A percentile compares a stretch with the other conserved stretches of the same genome.
phyloP scores from a whole-genome alignment of 2,888 invertebrate species.

The Meghimatium bilineatum region DNA sequence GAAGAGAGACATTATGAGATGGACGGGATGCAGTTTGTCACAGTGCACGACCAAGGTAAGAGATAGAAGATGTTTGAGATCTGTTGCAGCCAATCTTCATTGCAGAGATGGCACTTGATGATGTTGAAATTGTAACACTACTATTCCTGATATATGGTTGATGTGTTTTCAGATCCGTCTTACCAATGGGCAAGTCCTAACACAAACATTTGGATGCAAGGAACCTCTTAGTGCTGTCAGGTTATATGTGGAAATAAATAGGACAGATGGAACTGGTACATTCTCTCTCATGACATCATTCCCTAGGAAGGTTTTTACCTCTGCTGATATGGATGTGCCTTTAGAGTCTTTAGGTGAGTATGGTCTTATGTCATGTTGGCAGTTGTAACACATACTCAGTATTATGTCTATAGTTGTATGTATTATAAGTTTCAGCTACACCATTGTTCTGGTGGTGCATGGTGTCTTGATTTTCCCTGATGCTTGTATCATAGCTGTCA shows the following conservation, averaged over 20 bases:
- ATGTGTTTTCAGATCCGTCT: slow-evolving; percentile 83
- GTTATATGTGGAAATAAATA: slow-evolving; percentile 90
- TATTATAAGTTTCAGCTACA: too few species aligned
- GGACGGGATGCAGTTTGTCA: too few species aligned
- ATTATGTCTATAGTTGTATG: too few species aligned
- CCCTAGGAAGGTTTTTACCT: slow-evolving; percentile 90
- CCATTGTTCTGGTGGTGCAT: too few species aligned
- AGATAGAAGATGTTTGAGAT: too few species aligned
- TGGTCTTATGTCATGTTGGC: not conserved
- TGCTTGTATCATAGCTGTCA: too few species aligned
- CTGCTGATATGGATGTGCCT: slow-evolving; percentile 92
- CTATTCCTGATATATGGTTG: not conserved
- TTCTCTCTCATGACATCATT: slow-evolving; percentile 94
- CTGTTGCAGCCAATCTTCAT: too few species aligned
- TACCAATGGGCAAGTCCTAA: slow-evolving; percentile 85
- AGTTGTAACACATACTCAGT: not conserved
- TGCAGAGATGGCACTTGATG: too few species aligned
- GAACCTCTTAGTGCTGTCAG: slow-evolving; percentile 94
- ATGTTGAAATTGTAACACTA: too few species aligned
- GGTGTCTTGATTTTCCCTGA: too few species aligned
- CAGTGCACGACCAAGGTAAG: too few species aligned
- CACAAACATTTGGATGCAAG: slow-evolving; percentile 88
- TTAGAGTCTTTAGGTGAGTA: slow-evolving; percentile 39
- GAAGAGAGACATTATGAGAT: too few species aligned
- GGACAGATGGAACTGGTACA: slow-evolving; percentile 82